These are phyloP conservation scores for Tragulus kanchil DNA, from an alignment of 2,113 vertebrate genomes.

Conservation along the genomic window DNA sequence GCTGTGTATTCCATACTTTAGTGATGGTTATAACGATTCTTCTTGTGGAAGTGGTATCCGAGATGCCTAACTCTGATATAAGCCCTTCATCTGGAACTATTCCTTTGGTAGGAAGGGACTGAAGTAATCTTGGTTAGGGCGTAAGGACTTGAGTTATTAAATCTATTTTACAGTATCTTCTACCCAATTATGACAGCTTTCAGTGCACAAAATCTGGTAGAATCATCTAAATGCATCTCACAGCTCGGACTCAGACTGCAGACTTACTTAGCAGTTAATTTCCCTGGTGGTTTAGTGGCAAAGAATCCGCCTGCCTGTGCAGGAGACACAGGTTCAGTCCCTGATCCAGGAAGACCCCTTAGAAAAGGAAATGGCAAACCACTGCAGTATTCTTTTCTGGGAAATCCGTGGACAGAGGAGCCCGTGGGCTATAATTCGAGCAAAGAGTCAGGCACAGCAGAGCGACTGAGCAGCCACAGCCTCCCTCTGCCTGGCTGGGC, in stretches of 20 bases:
- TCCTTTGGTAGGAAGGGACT: background rate
- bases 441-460: background rate
- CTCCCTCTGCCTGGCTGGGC: constrained; percentile 56
- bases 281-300: background rate
- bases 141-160: background rate
- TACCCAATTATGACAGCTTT: background rate
- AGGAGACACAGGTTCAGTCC: background rate
- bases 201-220: background rate
- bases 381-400: background rate
- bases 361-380: background rate
- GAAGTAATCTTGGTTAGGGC: background rate
- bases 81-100: background rate
- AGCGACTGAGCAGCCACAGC: background rate
- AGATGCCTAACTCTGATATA: background rate
- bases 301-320: background rate
- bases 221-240: background rate
- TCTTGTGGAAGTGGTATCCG: background rate
- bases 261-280: background rate
- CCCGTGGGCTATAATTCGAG: background rate
- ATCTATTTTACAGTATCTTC: background rate
- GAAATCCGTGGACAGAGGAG: background rate
- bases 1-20: background rate
- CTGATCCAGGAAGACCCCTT: background rate
- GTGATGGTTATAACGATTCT: background rate
- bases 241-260: background rate